These are phyloP conservation scores for Trachelus troglodyta DNA, from an alignment of 2,888 invertebrate genomes.

Conservation along the genomic window DNA sequence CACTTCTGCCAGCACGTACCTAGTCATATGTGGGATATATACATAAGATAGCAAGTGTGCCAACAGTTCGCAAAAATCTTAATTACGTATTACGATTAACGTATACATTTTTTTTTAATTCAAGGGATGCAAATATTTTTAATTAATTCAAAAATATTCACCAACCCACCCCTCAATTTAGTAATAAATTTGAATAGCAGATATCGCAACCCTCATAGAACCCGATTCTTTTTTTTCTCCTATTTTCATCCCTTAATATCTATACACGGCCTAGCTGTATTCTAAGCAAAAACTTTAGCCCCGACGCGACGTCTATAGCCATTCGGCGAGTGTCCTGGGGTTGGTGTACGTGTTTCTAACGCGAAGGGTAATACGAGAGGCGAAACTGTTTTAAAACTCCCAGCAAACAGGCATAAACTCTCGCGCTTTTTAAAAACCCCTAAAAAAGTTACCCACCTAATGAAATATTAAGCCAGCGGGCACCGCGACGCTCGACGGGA, in stretches of 20 bases:
- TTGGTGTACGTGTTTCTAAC: background rate
- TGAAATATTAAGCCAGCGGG: slow-evolving; percentile 45
- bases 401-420: slow-evolving; percentile 50
- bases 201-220: background rate
- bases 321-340: background rate
- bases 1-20: slow-evolving; percentile 4
- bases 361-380: background rate
- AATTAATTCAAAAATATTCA: background rate
- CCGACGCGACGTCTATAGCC: background rate
- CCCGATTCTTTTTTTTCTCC: background rate
- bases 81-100: background rate
- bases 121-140: background rate
- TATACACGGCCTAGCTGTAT: background rate
- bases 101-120: background rate
- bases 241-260: background rate
- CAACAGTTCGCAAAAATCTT: background rate
- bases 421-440: slow-evolving; percentile 50
- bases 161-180: background rate
- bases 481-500: slow-evolving; percentile 10
- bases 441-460: slow-evolving; percentile 54
- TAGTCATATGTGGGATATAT: background rate
- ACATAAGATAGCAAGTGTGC: background rate
- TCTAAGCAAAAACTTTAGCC: background rate
- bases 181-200: background rate
- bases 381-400: slow-evolving; percentile 48